A percentile compares a stretch with the other conserved stretches of the same genome.
Conservation (phyloP, 2,113 vertebrate genomes). For the Myanophis thanlyinensis region DNA sequence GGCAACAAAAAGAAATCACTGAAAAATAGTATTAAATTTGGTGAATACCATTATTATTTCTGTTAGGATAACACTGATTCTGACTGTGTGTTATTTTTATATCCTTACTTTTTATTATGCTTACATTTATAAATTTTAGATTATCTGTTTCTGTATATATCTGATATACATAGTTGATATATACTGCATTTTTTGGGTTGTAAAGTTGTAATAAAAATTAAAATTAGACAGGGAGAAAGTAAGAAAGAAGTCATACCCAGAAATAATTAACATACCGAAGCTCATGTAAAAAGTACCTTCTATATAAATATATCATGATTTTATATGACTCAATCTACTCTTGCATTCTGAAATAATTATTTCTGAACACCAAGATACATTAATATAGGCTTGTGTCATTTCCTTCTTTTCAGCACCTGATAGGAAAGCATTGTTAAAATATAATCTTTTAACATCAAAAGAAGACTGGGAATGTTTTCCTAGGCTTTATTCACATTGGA, state of each 20-base stretch:
- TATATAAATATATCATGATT: conserved; percentile 32
- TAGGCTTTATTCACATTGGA: background rate
- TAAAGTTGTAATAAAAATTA: background rate
- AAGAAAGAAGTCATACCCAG: conserved; percentile 23
- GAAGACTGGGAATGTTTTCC: background rate
- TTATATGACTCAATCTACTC: conserved; percentile 34
- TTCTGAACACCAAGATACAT: conserved; percentile 37
- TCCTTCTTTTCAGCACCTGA: conserved; percentile 23
- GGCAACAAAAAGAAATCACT: conserved; percentile 30
- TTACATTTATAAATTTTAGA: background rate
- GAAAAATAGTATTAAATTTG: background rate
- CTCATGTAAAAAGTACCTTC: conserved; percentile 14
- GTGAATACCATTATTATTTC: background rate
- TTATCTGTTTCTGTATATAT: background rate
- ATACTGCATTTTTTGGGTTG: background rate
- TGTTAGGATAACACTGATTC: background rate
- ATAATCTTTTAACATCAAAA: background rate
- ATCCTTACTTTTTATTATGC: background rate
- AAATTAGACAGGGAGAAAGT: conserved; percentile 7
- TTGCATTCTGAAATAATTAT: conserved; percentile 21
- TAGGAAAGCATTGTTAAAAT: background rate
- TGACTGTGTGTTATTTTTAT: background rate
- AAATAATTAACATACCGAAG: conserved; percentile 54
- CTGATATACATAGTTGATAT: background rate
- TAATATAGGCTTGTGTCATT: conserved; percentile 28